Base-by-base conservation (phyloP, 2,888 invertebrate genomes). In the Andrena camellia region DNA sequence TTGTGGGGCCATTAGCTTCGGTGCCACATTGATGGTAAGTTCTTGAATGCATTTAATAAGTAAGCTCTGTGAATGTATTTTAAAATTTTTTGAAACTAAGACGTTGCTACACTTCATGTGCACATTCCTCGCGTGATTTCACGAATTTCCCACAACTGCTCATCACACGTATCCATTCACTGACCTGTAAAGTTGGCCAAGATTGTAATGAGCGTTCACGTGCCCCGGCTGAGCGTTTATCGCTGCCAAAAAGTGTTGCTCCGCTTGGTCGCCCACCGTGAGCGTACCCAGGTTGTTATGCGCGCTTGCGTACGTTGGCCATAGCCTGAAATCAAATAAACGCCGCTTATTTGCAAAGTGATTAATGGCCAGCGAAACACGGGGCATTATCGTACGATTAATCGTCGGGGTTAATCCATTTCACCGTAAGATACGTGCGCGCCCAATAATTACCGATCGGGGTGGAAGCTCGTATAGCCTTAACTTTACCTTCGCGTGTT, bases 281-380 rank as follows among this genome's bases (percentile, higher is more conserved):
- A 98, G 93, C 1, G 97, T 98, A 29, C 97, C 98, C 67, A 98
- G 95, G 94, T 98, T 98, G 94, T 98, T 98, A 94, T 97, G 97
- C 0, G 98, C 97, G 91, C 97, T 97, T 6, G 98, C 97, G 93
- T 98, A 97, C 54, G 96, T 96, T 10, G 97, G 97, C 97, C 97
- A 98, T 63, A 98, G 93, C 91, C 98, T 98, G 95, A 29, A 80
- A 82, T 72, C 71, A 82, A 75, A 86, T 68, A 64, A 63, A 69
- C 70, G 54, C 50, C 35, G 71, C 60, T 81, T 78, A 59, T 81
- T 67, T 71, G 69, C 72, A 76, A 82, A 75, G 74, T 81, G 81
- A 80, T 81, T 81, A 81, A 81, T 62, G 64, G 74, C 74, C 64
- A 64, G 54, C 66, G 69, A 64, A 72, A 63, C 68, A 20, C 35